Base-by-base conservation (phyloP, 2,113 vertebrate genomes). In the Tympanuchus pallidicinctus region DNA sequence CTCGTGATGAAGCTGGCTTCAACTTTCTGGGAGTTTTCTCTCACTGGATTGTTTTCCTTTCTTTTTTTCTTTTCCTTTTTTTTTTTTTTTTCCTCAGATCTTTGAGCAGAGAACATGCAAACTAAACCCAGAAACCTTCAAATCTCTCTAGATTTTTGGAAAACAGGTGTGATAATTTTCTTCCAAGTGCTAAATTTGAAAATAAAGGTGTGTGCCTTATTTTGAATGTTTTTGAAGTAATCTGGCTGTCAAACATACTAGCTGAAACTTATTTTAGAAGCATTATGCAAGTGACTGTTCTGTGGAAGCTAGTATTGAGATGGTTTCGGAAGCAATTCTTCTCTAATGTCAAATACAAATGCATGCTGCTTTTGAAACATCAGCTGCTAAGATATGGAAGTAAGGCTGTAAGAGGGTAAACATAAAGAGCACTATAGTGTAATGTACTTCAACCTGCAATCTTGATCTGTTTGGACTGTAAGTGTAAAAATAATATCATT, bases 401-500 rank as follows among this genome's bases (percentile, higher is more conserved):
- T 20, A 38, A 25, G 27, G 36, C 27, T 77, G 45, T 28, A 61
- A 95, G 27, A 45, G 16, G 27, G 21, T 64, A 67, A 64, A 73
- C 76, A 32, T 66, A 34, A 66, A 63, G 88, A 85, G 50, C 4
- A 4, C 50, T 70, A 3, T 13, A 32, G 75, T 34, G 34, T 28
- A 34, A 7, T 12, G 14, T 64, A 32, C 50, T 94, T 93, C 42
- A 94, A 10, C 77, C 65, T 86, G 56, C 50, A 88, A 65, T 92
- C 20, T 48, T 73, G 65, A 88, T 90, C 64, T 86, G 56, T 78
- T 76, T 84, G 65, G 91, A 81, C 50, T 86, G 52, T 65, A 50
- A 90, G 86, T 0, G 2, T 93, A 77, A 92, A 88, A 94, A 69
- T 52, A 67, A 66, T 90, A 83, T 92, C 87, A 61, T n/a, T 60